Evolutionary conservation across 2,888 invertebrate genomes (phyloP).

Genomic region (Amaurobius ferox): DNA sequence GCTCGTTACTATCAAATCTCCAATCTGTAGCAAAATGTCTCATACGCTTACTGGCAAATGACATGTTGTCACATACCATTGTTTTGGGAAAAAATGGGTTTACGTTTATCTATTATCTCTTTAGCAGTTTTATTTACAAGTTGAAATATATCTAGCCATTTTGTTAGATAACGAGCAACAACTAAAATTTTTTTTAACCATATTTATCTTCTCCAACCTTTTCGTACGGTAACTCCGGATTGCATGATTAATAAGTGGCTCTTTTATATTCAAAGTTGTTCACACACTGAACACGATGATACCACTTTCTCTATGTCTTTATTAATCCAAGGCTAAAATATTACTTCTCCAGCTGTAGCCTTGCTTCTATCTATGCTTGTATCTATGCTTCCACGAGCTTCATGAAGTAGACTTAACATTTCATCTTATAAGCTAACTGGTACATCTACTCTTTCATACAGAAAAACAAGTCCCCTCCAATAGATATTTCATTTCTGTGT

Average conservation of each 20-base stretch:
- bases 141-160: constrained; percentile 21
- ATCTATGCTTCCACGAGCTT: constrained; percentile 13
- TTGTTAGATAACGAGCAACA: constrained; percentile 2
- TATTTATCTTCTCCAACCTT: constrained; percentile 1
- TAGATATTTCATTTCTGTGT: constrained; percentile 2
- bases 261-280: not conserved
- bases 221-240: constrained; percentile 15
- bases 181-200: not conserved
- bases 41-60: not conserved
- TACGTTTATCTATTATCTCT: constrained; percentile 19
- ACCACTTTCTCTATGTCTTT: constrained; percentile 8
- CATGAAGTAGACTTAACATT: constrained; percentile 15
- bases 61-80: not conserved
- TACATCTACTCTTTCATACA: not conserved
- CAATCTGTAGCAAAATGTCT: not conserved
- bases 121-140: constrained; percentile 17
- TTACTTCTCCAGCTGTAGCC: not conserved
- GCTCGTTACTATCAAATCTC: constrained; percentile 1
- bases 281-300: not conserved
- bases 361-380: not conserved
- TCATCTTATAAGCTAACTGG: not conserved
- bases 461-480: constrained; percentile 11
- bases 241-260: not conserved
- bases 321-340: constrained; percentile 11
- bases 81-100: constrained; percentile 5